Base-by-base conservation (phyloP, 2,113 vertebrate species). In the Sturnus vulgaris region DNA sequence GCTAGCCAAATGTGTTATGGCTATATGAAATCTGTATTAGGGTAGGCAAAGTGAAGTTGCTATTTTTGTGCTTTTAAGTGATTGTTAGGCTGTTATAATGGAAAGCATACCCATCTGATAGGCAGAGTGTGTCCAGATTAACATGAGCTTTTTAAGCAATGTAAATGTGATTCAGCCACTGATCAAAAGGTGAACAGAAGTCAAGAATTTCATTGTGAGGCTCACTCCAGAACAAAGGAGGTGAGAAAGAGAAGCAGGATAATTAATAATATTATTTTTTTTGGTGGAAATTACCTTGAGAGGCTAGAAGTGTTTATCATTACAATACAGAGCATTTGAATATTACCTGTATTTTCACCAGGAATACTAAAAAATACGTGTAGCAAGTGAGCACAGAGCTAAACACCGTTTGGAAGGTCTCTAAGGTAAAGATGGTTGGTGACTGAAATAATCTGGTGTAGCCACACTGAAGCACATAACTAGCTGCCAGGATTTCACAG, bases 21-120 rank as follows among this genome's bases (percentile, higher is more conserved):
- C 35, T 82, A 3, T 35, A 18, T 75, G 47, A 82, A 95, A 81
- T 75, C 90, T 95, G 64, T 93, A 86, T 94, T 49, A 42, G 83
- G 93, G 78, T 79, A 93, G 87, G 90, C 91, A 88, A 97, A 96
- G 68, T 87, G 91, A 97, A 94, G 86, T 96, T 96, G 82, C 95
- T 97, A 3, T 47, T 97, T 96, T 95, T 63, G 28, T 94, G 91
- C 87, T 95, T 97, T 91, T 90, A 94, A 96, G 78, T 92, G 92
- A 80, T 95, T 94, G 59, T 96, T 91, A 82, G 78, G 75, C 60
- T 90, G 65, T 33, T 64, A 44, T 6, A 92, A 89, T 86, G 44
- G 56, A 90, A 82, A 88, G 56, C 71, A 63, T 88, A 82, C 49
- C 71, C 88, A 94, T 82, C 78, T 69, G 75, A 56, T 96, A 84